phyloP scores from a whole-genome alignment of 2,888 invertebrate genomes.

The Phalangium opilio region DNA sequence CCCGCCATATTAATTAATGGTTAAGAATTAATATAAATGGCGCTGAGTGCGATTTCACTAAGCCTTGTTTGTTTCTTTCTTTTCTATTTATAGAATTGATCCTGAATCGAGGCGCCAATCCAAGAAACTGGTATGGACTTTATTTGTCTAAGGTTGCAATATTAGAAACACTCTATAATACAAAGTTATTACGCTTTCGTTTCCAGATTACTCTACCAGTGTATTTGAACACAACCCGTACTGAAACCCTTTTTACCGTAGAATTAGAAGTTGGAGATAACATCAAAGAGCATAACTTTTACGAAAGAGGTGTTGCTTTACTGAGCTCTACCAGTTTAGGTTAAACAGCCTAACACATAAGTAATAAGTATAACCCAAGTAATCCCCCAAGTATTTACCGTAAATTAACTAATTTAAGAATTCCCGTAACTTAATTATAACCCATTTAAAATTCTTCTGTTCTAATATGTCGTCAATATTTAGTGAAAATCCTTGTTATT shows the following conservation, averaged over 20 bases:
- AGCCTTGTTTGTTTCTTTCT: neutral
- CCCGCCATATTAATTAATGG: no score
- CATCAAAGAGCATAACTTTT: slow-evolving; percentile 88
- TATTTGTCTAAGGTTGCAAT: neutral
- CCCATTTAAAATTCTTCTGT: no score
- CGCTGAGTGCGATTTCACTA: no score
- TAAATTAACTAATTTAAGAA: no score
- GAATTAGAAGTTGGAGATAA: slow-evolving; percentile 80
- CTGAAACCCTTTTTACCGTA: slow-evolving; percentile 85
- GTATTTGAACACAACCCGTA: slow-evolving; percentile 89
- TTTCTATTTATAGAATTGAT: neutral
- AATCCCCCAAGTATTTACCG: no score
- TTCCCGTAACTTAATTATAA: no score
- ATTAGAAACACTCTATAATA: slow-evolving; percentile 4
- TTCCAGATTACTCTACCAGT: slow-evolving; percentile 69
- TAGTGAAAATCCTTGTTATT: no score
- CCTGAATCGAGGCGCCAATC: no score
- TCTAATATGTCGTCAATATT: no score
- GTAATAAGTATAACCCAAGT: no score
- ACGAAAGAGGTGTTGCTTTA: slow-evolving; percentile 93
- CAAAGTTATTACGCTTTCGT: neutral
- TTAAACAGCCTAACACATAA: slow-evolving; percentile 10
- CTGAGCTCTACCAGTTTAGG: slow-evolving; percentile 73
- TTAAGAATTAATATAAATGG: no score
- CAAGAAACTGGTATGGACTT: neutral